phyloP scores from a whole-genome alignment of 1,140 invertebrate species.

The Hylyphantes graminicola region DNA sequence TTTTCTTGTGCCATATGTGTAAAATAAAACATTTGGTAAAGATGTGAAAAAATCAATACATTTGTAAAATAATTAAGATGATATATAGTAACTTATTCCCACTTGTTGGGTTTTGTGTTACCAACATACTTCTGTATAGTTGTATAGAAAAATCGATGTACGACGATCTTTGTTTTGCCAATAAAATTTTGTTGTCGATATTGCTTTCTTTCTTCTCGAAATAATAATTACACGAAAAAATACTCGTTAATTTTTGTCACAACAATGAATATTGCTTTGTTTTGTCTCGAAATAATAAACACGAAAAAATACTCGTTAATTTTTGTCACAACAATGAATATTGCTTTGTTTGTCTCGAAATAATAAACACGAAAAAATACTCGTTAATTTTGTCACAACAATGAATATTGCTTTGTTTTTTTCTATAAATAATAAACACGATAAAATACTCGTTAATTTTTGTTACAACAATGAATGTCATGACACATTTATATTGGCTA shows the following conservation, averaged over 20 bases:
- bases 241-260: not conserved
- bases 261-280: not conserved
- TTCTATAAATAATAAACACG: too few species aligned
- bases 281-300: not conserved
- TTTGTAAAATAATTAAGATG: not conserved
- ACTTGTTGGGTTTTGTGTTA: conserved; percentile 9
- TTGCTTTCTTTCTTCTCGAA: not conserved
- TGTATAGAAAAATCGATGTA: conserved; percentile 34
- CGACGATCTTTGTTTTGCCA: conserved; percentile 42
- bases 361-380: not conserved
- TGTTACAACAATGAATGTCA: too few species aligned
- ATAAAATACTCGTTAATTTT: not conserved
- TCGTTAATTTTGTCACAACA: not conserved
- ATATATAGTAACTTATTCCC: conserved; percentile 14
- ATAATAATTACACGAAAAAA: not conserved
- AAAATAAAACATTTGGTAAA: conserved; percentile 8
- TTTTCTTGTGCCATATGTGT: conserved; percentile 53
- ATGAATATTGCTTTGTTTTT: too few species aligned
- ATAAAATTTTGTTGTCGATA: conserved; percentile 30
- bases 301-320: not conserved
- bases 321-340: too few species aligned
- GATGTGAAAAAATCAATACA: not conserved
- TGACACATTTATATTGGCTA: too few species aligned
- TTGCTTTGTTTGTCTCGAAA: not conserved
- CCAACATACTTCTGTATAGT: conserved; percentile 33